Conservation (phyloP, 2,113 vertebrate species). For the Semnornis frantzii region DNA sequence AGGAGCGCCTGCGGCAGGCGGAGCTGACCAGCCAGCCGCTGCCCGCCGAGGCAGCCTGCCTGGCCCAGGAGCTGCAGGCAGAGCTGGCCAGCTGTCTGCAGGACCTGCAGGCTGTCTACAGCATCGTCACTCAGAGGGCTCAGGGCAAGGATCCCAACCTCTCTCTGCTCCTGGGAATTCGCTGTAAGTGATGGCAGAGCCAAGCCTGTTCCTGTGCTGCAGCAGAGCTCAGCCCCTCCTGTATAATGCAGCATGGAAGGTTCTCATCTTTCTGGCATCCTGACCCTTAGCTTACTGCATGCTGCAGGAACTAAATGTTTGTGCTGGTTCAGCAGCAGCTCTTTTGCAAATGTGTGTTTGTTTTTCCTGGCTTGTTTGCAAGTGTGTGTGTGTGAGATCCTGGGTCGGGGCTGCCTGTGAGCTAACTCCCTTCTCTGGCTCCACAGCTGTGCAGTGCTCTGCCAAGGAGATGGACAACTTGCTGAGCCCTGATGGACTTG, state of each 20-base stretch:
- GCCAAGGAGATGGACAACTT: constrained; percentile 79
- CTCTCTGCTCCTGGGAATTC: constrained; percentile 93
- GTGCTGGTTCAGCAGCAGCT: neutral
- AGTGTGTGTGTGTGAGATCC: neutral
- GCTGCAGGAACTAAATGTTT: neutral
- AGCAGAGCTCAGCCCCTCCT: neutral
- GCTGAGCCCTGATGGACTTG: constrained; percentile 84
- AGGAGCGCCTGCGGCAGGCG: constrained; percentile 83
- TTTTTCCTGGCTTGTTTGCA: neutral
- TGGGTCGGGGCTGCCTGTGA: neutral
- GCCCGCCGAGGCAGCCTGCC: constrained; percentile 67
- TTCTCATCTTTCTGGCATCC: neutral
- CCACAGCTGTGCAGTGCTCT: constrained; percentile 75
- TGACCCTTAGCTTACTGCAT: neutral
- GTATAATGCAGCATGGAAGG: neutral
- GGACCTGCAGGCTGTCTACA: constrained; percentile 91
- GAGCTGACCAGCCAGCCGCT: constrained; percentile 66
- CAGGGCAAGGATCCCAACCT: constrained; percentile 95
- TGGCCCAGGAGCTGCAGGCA: constrained; percentile 78
- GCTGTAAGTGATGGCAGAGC: constrained; percentile 78
- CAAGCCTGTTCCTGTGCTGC: neutral
- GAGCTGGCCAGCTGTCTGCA: constrained; percentile 89
- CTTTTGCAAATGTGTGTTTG: neutral
- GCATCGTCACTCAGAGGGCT: constrained; percentile 90
- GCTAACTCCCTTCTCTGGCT: constrained; percentile 27